Evolutionary conservation across 2,113 vertebrate species (phyloP), one percentile per base, ranked within the genome.

Genomic region (Numida meleagris): DNA sequence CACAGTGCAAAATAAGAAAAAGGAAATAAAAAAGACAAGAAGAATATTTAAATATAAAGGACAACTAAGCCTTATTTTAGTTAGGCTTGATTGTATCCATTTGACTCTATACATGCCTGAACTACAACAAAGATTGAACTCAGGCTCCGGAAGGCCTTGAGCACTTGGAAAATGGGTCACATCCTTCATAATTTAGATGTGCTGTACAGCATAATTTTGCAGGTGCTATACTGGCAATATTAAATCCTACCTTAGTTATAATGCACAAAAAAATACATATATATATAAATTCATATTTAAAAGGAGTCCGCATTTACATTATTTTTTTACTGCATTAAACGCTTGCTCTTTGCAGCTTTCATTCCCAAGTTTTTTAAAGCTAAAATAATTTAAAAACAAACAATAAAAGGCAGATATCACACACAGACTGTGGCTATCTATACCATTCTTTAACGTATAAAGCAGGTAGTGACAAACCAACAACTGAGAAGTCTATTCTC

Each of bases 1-100:
- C 99, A 99, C 99, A 99, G 99, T 99, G 99, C 99, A 99, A 99
- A 99, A 99, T 98, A 98, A 96, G 96, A 87, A 86, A 95, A 88
- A 94, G 91, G 96, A 97, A 97, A 96, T 93, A 96, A 97, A 98
- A 29, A 98, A 98, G 97, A 99, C 98, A 98, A 98, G 97, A 97
- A 98, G 97, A 98, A 98, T 97, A 98, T 98, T 98, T 99, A 98
- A 99, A 99, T 99, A 98, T 98, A 97, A 98, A 99, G 98, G 98
- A 99, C 98, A 98, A 98, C 97, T 97, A 97, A 98, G 98, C 98
- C 98, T 98, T 98, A 98, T 98, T 99, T 99, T 98, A 98, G 97
- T 97, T 97, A 95, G 97, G 98, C 98, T 98, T 97, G 97, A 97
- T 98, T 97, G 97, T 97, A 97, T 98, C 97, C 97, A 96, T 94